Evolutionary conservation across 2,113 vertebrate species (phyloP), one percentile per base, ranked within the genome.

Genomic region (Macaca mulatta): DNA sequence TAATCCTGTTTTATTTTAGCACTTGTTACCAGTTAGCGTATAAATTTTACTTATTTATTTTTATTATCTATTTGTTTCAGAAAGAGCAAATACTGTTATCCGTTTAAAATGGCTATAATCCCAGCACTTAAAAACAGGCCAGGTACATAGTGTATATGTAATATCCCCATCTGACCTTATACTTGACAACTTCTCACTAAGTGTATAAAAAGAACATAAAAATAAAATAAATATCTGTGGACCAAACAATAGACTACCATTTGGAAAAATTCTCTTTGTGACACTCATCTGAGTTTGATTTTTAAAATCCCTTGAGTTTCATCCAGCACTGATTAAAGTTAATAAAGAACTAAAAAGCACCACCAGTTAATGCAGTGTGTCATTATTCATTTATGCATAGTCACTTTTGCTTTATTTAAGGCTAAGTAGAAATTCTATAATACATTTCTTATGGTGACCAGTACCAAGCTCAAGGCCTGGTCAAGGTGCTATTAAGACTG

Each of bases 341-440:
- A 94, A 90, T 95, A 87, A 95, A 94, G 79, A 94, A 85, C 80
- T 90, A 84, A 78, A 92, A 89, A 92, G 16, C 30, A 32, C 78
- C 17, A 50, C 50, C 43, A 55, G 81, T 50, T 88, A 94, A 96
- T 72, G 45, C 25, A 59, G 23, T 38, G 7, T 35, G 32, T 35
- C 45, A 96, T 89, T 55, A 84, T 75, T 87, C 18, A 93, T 89
- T 92, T 80, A 93, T 78, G 43, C 57, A 59, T 17, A 87, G 35
- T 45, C 25, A 74, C 13, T 79, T 97, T 95, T 94, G 55, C 75
- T 96, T 87, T 79, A 78, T 55, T 89, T 93, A 92, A 80, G 35
- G 27, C 43, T 84, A 90, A 72, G 30, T 43, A 75, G 22, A 79
- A 30, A 94, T 84, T 94, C 12, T n/a, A 97, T 94, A 87, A 59